Percentiles rank a stretch among this genome's conserved stretches.
Conservation (phyloP, 2,113 vertebrate species). For the Epinephelus moara region DNA sequence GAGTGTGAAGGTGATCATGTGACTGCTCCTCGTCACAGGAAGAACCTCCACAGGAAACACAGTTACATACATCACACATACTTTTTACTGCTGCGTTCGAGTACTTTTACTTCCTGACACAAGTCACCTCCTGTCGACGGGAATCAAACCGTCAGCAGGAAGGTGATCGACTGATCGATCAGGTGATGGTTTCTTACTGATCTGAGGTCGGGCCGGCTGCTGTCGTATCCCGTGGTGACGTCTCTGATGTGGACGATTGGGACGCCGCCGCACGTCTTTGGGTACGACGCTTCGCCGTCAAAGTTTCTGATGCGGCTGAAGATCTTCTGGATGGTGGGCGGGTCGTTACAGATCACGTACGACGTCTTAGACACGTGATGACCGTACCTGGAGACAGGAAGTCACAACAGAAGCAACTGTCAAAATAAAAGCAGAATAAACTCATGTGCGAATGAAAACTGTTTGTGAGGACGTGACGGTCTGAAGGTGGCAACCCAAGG, state of each 20-base stretch:
- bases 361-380: conserved; percentile 93
- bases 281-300: conserved; percentile 84
- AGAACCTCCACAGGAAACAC: conserved; percentile 85
- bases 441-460: too few relatives aligned
- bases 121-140: too few relatives aligned
- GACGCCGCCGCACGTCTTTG: conserved; percentile 85
- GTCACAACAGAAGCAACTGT: neutral
- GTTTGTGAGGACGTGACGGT: too few relatives aligned
- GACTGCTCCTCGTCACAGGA: conserved; percentile 90
- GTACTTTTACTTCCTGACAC: neutral
- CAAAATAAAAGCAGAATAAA: conserved; percentile 30
- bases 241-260: conserved; percentile 89
- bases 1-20: conserved; percentile 96
- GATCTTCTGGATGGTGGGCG: conserved; percentile 90
- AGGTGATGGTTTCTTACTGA: conserved; percentile 80
- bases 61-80: neutral
- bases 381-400: conserved; percentile 88
- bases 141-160: too few relatives aligned
- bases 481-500: too few relatives aligned
- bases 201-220: conserved; percentile 87
- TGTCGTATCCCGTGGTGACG: conserved; percentile 94
- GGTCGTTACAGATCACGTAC: conserved; percentile 93
- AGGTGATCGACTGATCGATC: too few relatives aligned
- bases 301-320: conserved; percentile 92
- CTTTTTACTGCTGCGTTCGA: neutral